Percentiles rank a stretch among this genome's conserved stretches.
Conservation (phyloP, 1,140 invertebrate species). For the Eciton burchellii region DNA sequence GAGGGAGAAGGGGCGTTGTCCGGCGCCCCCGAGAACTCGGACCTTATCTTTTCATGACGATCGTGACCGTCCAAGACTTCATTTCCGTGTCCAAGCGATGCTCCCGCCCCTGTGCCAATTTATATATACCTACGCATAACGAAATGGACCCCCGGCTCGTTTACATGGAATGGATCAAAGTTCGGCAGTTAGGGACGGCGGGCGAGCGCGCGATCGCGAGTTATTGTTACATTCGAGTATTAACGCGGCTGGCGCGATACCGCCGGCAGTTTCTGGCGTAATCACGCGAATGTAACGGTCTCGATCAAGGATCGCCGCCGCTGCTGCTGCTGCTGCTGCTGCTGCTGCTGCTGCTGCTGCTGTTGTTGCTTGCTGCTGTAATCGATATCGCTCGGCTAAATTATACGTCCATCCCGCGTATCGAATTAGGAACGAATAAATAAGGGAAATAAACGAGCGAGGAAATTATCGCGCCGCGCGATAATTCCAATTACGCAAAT, state of each 20-base stretch:
- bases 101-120: conserved; percentile 78
- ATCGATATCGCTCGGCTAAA: conserved; percentile 14
- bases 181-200: conserved; percentile 45
- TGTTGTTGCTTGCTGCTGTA: too few relatives aligned
- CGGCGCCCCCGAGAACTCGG: conserved; percentile 74
- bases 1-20: conserved; percentile 66
- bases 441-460: background rate
- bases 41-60: conserved; percentile 84
- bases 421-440: background rate
- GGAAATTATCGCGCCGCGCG: background rate
- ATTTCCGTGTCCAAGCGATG: conserved; percentile 84
- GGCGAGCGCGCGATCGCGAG: background rate
- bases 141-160: conserved; percentile 80
- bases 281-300: conserved; percentile 4
- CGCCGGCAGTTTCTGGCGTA: conserved; percentile 47
- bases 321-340: too few relatives aligned
- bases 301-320: background rate
- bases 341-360: too few relatives aligned
- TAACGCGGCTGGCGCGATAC: conserved; percentile 24
- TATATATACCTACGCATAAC: conserved; percentile 79
- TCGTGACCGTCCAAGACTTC: conserved; percentile 83
- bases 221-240: conserved; percentile 55
- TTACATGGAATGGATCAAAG: conserved; percentile 79
- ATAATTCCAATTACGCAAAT: background rate
- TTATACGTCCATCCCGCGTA: background rate